Evolutionary conservation across 2,797 vertebrate genomes (phyloP).

Genomic region (Malacoctenus gilli): DNA sequence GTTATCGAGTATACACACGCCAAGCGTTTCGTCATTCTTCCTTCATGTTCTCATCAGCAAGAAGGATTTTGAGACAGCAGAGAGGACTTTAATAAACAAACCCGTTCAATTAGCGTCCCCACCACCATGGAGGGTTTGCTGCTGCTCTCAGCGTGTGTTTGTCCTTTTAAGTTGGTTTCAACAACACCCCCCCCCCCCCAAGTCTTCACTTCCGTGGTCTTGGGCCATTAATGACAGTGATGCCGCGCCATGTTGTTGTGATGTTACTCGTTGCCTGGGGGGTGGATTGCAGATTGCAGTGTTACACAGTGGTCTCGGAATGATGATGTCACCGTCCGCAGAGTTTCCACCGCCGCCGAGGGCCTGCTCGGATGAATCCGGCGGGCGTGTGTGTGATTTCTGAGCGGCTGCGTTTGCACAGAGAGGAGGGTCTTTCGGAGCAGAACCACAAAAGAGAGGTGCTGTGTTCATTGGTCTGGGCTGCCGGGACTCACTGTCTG

Average conservation of each 20-base stretch:
- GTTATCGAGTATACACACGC: slow-evolving; percentile 20
- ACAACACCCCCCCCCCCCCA: not conserved
- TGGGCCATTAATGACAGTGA: slow-evolving; percentile 28
- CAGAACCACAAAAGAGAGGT: slow-evolving; percentile 52
- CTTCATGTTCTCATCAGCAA: slow-evolving; percentile 29
- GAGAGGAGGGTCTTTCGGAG: slow-evolving; percentile 40
- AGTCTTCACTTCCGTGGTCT: slow-evolving; percentile 10
- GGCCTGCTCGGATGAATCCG: slow-evolving; percentile 32
- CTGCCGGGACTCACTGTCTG: slow-evolving; percentile 60
- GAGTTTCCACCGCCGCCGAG: slow-evolving; percentile 63
- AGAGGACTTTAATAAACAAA: slow-evolving; percentile 4
- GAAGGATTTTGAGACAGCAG: slow-evolving; percentile 6
- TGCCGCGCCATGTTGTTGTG: slow-evolving; percentile 19
- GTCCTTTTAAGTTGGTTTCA: not conserved
- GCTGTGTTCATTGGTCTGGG: slow-evolving; percentile 61
- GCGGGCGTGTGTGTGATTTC: slow-evolving; percentile 31
- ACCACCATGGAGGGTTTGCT: not conserved
- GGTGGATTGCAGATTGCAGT: slow-evolving; percentile 47
- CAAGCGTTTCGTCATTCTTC: not conserved
- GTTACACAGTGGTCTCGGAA: slow-evolving; percentile 47
- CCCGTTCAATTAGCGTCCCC: not conserved
- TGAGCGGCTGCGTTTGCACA: slow-evolving; percentile 55
- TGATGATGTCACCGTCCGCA: slow-evolving; percentile 66
- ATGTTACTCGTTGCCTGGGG: slow-evolving; percentile 35
- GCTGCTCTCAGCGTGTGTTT: not conserved